Conservation (phyloP, 2,888 invertebrate genomes). For the Drosophila neonasuta region DNA sequence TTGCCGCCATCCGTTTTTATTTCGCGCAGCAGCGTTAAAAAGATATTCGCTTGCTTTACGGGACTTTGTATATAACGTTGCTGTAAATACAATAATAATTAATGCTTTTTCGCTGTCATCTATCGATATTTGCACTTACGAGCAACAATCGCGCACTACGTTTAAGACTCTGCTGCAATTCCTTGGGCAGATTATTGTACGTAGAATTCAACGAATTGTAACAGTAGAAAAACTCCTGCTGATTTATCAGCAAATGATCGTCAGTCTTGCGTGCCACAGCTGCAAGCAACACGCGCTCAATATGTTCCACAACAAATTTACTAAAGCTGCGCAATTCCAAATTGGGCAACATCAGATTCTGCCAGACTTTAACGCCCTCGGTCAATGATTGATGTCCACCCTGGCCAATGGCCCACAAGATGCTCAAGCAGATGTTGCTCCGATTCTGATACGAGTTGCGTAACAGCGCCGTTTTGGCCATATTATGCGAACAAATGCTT, state of each 20-base stretch:
- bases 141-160: constrained; percentile 73
- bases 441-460: constrained; percentile 90
- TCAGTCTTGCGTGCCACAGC: constrained; percentile 49
- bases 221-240: constrained; percentile 75
- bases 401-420: constrained; percentile 90
- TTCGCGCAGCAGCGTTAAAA: constrained; percentile 76
- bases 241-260: constrained; percentile 46
- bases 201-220: constrained; percentile 70
- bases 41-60: constrained; percentile 77
- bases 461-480: constrained; percentile 86
- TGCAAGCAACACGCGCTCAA: constrained; percentile 80
- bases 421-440: constrained; percentile 87
- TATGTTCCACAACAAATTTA: constrained; percentile 85
- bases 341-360: constrained; percentile 88
- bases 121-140: constrained; percentile 55
- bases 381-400: constrained; percentile 86
- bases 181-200: constrained; percentile 71
- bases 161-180: constrained; percentile 73
- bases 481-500: constrained; percentile 84
- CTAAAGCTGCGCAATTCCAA: constrained; percentile 88
- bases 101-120: neutral
- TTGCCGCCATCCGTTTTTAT: constrained; percentile 52
- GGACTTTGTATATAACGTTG: constrained; percentile 75
- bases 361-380: constrained; percentile 89
- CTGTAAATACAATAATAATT: constrained; percentile 53